Evolutionary conservation across 1,140 invertebrate genomes (phyloP).

Genomic region (Drosophila murphyi): DNA sequence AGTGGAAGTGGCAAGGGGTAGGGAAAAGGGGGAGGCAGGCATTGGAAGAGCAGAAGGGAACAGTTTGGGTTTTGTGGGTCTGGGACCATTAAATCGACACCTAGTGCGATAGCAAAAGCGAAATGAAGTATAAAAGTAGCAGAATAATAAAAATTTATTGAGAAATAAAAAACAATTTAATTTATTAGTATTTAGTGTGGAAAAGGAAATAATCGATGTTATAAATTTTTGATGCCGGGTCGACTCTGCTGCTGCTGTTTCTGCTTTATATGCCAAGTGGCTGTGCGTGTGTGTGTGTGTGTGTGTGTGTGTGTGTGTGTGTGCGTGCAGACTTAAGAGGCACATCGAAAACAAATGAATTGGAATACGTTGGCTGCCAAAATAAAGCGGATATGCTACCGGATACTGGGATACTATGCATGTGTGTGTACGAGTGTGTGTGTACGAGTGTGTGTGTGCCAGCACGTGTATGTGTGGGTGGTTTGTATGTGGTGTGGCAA

Average conservation of each 20-base stretch:
- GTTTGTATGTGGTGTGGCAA: constrained; percentile 18
- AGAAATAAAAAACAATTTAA: constrained; percentile 84
- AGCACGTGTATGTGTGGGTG: constrained; percentile 2
- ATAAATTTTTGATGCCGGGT: constrained; percentile 77
- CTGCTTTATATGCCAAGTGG: constrained; percentile 49
- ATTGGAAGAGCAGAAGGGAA: not conserved
- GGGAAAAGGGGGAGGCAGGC: not conserved
- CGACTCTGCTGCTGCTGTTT: not conserved
- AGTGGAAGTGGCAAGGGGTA: too few relatives aligned
- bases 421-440: constrained; percentile 6
- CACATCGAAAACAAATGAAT: constrained; percentile 79
- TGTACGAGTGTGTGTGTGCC: constrained; percentile 1
- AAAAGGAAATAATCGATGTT: constrained; percentile 80
- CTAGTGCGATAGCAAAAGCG: constrained; percentile 46
- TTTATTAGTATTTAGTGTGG: constrained; percentile 82
- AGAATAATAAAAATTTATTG: constrained; percentile 83
- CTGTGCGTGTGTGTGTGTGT: constrained; percentile 21
- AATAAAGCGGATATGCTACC: constrained; percentile 75
- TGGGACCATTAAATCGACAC: constrained; percentile 79
- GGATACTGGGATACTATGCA: constrained; percentile 60
- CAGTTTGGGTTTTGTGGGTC: constrained; percentile 12
- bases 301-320: constrained; percentile 8
- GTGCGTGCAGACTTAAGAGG: constrained; percentile 59
- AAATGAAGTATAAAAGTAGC: constrained; percentile 82
- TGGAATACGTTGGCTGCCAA: constrained; percentile 74